phyloP scores from a whole-genome alignment of 2,113 vertebrate genomes.

The Peromyscus maniculatus region DNA sequence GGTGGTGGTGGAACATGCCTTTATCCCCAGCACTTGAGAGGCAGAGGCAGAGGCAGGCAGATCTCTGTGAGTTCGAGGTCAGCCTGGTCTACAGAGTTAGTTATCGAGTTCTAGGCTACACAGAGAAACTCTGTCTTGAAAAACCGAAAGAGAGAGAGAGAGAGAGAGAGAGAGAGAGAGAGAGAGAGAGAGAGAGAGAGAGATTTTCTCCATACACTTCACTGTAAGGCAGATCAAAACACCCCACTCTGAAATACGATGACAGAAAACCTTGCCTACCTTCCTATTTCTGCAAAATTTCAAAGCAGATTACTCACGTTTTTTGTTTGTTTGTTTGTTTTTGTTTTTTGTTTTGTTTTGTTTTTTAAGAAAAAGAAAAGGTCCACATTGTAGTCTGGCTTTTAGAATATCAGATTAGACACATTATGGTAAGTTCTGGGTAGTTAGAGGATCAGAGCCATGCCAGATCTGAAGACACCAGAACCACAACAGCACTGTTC shows the following conservation, averaged over 20 bases:
- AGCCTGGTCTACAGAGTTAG: too few species aligned
- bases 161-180: too few species aligned
- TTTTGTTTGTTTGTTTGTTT: too few species aligned
- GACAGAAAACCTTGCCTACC: neutral
- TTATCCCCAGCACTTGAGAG: too few species aligned
- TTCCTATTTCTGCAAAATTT: neutral
- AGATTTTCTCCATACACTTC: neutral
- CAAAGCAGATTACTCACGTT: neutral
- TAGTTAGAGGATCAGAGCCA: neutral
- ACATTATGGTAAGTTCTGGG: conserved; percentile 42
- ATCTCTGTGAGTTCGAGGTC: too few species aligned
- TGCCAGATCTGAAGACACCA: neutral
- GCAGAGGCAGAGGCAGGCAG: too few species aligned
- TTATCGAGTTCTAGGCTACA: too few species aligned
- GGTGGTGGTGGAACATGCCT: too few species aligned
- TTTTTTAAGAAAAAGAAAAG: neutral
- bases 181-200: too few species aligned
- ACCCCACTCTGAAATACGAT: neutral
- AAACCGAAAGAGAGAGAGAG: too few species aligned
- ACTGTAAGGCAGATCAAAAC: neutral
- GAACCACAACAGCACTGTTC: neutral
- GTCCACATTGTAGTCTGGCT: neutral
- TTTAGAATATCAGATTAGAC: neutral
- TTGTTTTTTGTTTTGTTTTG: neutral
- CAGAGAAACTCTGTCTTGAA: too few species aligned